A percentile compares a stretch with the other conserved stretches of the same genome.
phyloP scores from a whole-genome alignment of 2,113 vertebrate genomes.

The Cebidichthys violaceus region DNA sequence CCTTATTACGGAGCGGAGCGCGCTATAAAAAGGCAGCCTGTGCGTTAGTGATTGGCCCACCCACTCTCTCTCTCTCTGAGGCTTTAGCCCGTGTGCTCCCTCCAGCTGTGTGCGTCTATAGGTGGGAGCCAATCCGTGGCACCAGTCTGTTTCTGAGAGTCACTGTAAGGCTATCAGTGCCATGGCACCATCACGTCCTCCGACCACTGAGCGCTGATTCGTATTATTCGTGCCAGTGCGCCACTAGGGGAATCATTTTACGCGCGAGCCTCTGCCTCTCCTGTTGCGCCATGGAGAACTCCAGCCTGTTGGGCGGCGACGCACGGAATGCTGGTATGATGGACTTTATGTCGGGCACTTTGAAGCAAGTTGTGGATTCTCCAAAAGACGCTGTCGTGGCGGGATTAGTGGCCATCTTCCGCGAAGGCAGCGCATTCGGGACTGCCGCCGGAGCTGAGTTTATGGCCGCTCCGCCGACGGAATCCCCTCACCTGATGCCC shows the following conservation, averaged over 20 bases:
- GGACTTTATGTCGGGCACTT: constrained; percentile 41
- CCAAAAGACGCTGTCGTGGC: constrained; percentile 17
- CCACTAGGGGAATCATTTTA: constrained; percentile 60
- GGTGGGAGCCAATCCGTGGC: constrained; percentile 57
- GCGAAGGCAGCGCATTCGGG: constrained; percentile 33
- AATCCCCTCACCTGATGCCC: constrained; percentile 66
- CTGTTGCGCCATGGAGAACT: constrained; percentile 79
- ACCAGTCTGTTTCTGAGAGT: constrained; percentile 55
- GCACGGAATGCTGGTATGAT: constrained; percentile 12
- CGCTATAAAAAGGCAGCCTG: constrained; percentile 26
- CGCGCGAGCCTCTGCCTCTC: constrained; percentile 57
- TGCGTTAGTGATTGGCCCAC: constrained; percentile 50
- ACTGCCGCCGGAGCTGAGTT: constrained; percentile 46
- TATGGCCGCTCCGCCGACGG: constrained; percentile 58
- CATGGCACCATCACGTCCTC: constrained; percentile 57
- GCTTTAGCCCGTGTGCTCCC: constrained; percentile 42
- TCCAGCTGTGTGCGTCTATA: constrained; percentile 33
- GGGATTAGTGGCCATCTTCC: constrained; percentile 45
- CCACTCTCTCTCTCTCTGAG: neutral
- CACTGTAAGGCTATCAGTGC: constrained; percentile 40
- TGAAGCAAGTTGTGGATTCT: constrained; percentile 29
- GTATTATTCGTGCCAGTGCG: constrained; percentile 55
- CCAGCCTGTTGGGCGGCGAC: constrained; percentile 52
- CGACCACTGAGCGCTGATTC: constrained; percentile 25
- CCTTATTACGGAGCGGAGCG: neutral